Base-by-base conservation (phyloP, 2,888 invertebrate genomes). In the Andrena hattorfiana region DNA sequence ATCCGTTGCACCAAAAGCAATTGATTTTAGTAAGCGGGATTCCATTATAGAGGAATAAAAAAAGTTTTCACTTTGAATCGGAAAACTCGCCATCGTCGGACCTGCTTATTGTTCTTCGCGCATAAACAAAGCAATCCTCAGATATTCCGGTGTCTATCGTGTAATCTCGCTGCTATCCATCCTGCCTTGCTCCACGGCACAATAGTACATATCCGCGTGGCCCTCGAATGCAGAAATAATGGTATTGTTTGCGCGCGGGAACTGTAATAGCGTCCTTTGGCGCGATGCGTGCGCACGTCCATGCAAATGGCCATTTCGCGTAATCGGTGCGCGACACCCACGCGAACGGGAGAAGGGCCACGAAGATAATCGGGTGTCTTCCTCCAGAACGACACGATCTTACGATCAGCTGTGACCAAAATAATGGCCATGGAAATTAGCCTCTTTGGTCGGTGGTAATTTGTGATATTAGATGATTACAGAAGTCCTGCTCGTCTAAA, bases 81-180 rank as follows among this genome's bases (percentile, higher is more conserved):
- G n/a, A 63, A 42, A 23, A 28, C 20, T 30, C 54, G 23, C 82
- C 87, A 83, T 88, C 86, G 86, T 76, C 72, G 75, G 51, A 79
- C 75, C 78, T 68, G 73, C 67, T 83, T 77, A 79, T 82, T 72
- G 83, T 77, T 74, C 70, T 13, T 54, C 48, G 73, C 49, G 75
- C 79, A 81, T 85, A 85, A 88, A 87, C 87, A 78, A 83, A 71
- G 70, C 83, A 82, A 83, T 79, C 62, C 72, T 64, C 76, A 30
- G 72, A 63, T 67, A 63, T 49, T 64, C 72, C 73, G 28, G 71
- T 74, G 66, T 69, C 77, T 88, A 85, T 88, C 89, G 79, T 85
- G 85, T 87, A 84, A 88, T 88, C 88, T 88, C 81, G 64, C 68
- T 76, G 81, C 83, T 81, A 81, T 82, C 76, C 81, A 81, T 88